Conservation (phyloP, 2,797 vertebrate genomes). For the Acanthopagrus latus region DNA sequence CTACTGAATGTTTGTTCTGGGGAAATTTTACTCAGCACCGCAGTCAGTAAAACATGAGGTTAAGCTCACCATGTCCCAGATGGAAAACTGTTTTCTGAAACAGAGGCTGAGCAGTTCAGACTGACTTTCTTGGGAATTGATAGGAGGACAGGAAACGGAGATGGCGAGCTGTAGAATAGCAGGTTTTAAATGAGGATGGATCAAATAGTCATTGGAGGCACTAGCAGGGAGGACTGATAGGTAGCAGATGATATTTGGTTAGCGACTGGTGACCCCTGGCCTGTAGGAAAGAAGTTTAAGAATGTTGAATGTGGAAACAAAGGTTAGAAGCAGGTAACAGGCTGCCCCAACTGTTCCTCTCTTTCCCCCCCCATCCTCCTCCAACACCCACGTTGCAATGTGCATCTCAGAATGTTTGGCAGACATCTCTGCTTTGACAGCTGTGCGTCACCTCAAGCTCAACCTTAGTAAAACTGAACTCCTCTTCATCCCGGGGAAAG, state of each 20-base stretch:
- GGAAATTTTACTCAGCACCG: not conserved
- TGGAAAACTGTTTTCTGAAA: not conserved
- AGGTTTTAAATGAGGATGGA: not conserved
- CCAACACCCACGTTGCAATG: too few relatives aligned
- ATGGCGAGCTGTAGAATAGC: not conserved
- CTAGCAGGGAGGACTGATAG: not conserved
- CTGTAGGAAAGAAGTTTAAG: not conserved
- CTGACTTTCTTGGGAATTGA: not conserved
- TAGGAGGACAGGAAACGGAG: not conserved
- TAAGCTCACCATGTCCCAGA: not conserved
- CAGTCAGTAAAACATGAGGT: not conserved
- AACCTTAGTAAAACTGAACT: too few relatives aligned
- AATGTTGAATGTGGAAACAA: not conserved
- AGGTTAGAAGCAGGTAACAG: not conserved
- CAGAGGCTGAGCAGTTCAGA: not conserved
- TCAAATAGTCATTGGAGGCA: not conserved
- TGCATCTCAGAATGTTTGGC: too few relatives aligned
- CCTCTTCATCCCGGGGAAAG: too few relatives aligned
- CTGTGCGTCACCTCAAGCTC: too few relatives aligned
- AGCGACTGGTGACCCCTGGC: not conserved
- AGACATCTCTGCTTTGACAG: too few relatives aligned
- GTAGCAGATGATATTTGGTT: not conserved
- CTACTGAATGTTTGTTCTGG: not conserved
- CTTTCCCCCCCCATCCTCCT: too few relatives aligned
- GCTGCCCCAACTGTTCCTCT: not conserved